Evolutionary conservation across 2,113 vertebrate genomes (phyloP), one percentile per base, ranked within the genome.

Genomic region (Uria lomvia): DNA sequence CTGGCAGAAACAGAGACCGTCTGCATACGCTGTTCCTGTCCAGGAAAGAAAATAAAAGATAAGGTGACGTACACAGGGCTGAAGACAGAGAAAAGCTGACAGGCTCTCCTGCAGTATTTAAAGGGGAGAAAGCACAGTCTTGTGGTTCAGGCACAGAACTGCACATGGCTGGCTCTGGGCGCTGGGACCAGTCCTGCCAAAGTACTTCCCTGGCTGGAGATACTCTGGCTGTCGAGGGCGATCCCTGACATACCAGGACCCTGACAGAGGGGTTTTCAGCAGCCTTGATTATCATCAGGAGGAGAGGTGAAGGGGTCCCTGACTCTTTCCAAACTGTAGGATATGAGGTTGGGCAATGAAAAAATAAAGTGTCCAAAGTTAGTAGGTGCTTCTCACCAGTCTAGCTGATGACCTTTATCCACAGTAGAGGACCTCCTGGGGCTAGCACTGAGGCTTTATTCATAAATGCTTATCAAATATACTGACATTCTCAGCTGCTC

Each of bases 381-480:
- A 71, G 15, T 42, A 86, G 53, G n/a, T 49, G 36, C 45, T 91
- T 92, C 83, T 89, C 60, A 86, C 74, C 77, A n/a, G 52, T 71
- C 49, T 92, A 83, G 68, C 65, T 87, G 83, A 84, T 95, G 92
- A 95, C 95, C 92, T 97, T 96, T 96, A 73, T 81, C 49, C 45
- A 78, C 70, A 73, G 79, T 5, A 72, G 60, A 89, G 5, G 21
- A 84, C 43, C 92, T 92, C 92, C 66, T 75, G 91, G 73, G 91
- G 49, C 40, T 91, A 91, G 24, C 74, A 75, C 79, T 58, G 49
- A 92, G 83, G 36, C 24, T 92, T 76, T 92, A 62, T 92, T 95
- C 80, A 92, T 97, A 97, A 96, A 91, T 92, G 92, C 80, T 95
- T 95, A 95, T 94, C 92, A 97, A 95, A 89, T 85, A 78, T 56